A percentile compares a stretch with the other conserved stretches of the same genome.
These are phyloP conservation scores for Palythoa grandiflora DNA, from an alignment of 92 coral and sea anemone species.

Conservation along the genomic window DNA sequence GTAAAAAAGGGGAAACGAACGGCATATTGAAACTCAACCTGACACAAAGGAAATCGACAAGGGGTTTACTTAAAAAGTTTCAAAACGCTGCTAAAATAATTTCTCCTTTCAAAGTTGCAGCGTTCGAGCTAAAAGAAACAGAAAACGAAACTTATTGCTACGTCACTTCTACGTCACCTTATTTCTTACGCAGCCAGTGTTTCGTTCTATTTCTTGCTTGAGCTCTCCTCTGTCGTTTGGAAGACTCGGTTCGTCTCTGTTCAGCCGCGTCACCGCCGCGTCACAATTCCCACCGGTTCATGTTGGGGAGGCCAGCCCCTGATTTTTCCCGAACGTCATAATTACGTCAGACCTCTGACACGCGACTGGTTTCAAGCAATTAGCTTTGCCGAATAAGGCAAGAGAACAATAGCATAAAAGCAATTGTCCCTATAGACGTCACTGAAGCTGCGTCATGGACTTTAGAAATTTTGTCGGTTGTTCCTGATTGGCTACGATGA, in stretches of 20 bases:
- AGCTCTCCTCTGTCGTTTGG: slow-evolving; percentile 55
- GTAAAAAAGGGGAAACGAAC: slow-evolving; percentile 67
- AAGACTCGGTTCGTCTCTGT: slow-evolving; percentile 77
- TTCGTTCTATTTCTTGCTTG: slow-evolving; percentile 98
- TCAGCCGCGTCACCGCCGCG: slow-evolving; percentile 95
- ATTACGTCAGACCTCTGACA: slow-evolving; percentile 88
- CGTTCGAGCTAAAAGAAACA: slow-evolving; percentile 76
- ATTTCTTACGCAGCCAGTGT: slow-evolving; percentile 99
- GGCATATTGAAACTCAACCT: slow-evolving; percentile 80
- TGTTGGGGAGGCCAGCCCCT: slow-evolving; percentile 78
- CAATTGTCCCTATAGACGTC: slow-evolving; percentile 25
- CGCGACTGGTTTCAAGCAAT: slow-evolving; percentile 41
- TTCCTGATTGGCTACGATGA: slow-evolving; percentile 6
- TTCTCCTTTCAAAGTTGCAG: slow-evolving; percentile 52
- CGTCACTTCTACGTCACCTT: slow-evolving; percentile 99
- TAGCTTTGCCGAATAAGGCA: slow-evolving; percentile 44
- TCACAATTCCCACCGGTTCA: slow-evolving; percentile 80
- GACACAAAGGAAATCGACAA: slow-evolving; percentile 61
- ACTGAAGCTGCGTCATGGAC: slow-evolving; percentile 37
- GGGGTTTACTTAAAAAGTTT: slow-evolving; percentile 38
- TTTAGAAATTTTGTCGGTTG: background rate
- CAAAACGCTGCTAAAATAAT: slow-evolving; percentile 39
- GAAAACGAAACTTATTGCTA: slow-evolving; percentile 99
- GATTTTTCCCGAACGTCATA: slow-evolving; percentile 80
- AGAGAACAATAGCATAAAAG: slow-evolving; percentile 13